Base-by-base conservation (phyloP, 1,140 invertebrate genomes). In the Scaptomyza graminum region DNA sequence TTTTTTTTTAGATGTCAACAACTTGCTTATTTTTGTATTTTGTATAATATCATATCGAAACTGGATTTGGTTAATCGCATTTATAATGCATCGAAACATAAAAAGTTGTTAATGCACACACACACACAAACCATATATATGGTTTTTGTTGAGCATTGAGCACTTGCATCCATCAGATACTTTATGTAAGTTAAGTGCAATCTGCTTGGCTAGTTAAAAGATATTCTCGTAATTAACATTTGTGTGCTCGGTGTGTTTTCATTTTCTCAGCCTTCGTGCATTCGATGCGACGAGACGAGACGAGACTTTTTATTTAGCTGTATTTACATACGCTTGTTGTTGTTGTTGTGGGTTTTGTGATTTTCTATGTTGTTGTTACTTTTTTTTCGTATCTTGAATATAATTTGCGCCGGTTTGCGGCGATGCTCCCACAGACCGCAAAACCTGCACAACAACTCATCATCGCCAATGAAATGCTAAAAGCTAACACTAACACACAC, bases 191-290 rank as follows among this genome's bases (percentile, higher is more conserved):
- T 25, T 44, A 39, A 50, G 62, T 69, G 65, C 64, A 69, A 59
- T 66, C 69, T 51, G 31, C 57, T 59, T 71, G 62, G 54, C 62
- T 56, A 59, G 68, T 59, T 65, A 67, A 52, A 60, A 72, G 69
- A 72, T 72, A 72, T 72, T 72, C 60, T 82, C 76, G 81, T 80
- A 90, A 80, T 90, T 90, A 88, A 90, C 82, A 90, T 90, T 90
- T 90, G 74, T 79, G 78, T 68, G 31, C 2, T 6, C 7, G 28
- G 28, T 31, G 31, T 61, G 71, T 74, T 65, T 76, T 77, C 71
- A 90, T 90, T 90, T 90, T 90, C 87, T 83, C 87, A 90, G 87
- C 87, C 87, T 90, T 90, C 87, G 79, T 49, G 57, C 65, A n/a
- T n/a, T 2, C 5, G 47, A 28, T 31, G 59, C 56, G 49, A 9